Conservation (phyloP, 2,888 invertebrate species). For the Morpho achilles region DNA sequence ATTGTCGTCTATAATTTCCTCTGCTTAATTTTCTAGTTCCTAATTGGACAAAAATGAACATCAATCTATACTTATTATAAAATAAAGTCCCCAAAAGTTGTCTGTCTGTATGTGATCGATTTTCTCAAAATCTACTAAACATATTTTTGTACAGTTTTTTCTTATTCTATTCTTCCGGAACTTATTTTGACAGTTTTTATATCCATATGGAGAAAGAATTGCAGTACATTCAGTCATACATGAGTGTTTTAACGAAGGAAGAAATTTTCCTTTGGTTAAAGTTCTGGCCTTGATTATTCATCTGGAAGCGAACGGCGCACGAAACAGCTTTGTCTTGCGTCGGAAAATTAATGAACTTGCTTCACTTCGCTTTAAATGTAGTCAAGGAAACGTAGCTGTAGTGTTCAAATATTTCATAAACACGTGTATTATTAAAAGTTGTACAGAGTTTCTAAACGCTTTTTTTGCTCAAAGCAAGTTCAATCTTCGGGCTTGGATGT, state of each 20-base stretch:
- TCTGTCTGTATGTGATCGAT: too few relatives aligned
- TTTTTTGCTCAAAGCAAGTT: slow-evolving; percentile 26
- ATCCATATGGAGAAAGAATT: neutral
- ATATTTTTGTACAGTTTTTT: too few relatives aligned
- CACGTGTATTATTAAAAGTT: slow-evolving; percentile 21
- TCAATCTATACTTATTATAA: too few relatives aligned
- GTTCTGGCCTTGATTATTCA: slow-evolving; percentile 27
- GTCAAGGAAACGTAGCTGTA: slow-evolving; percentile 17
- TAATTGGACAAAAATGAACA: too few relatives aligned
- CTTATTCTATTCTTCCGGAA: too few relatives aligned
- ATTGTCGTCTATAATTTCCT: too few relatives aligned
- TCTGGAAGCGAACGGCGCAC: slow-evolving; percentile 25
- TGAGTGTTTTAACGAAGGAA: slow-evolving; percentile 17
- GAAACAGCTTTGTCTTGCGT: slow-evolving; percentile 25
- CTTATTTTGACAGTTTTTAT: too few relatives aligned
- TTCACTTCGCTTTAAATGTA: slow-evolving; percentile 23
- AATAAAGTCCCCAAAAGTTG: too few relatives aligned
- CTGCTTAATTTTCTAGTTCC: too few relatives aligned
- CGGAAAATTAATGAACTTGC: slow-evolving; percentile 28
- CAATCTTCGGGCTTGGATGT: slow-evolving; percentile 33
- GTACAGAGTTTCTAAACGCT: slow-evolving; percentile 14
- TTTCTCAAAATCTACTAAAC: too few relatives aligned
- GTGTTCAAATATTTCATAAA: slow-evolving; percentile 23
- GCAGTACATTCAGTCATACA: slow-evolving; percentile 13
- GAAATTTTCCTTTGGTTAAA: slow-evolving; percentile 26